A percentile compares a stretch with the other conserved stretches of the same genome.
Conservation (phyloP, 2,113 vertebrate genomes). For the Pterophyllum scalare region DNA sequence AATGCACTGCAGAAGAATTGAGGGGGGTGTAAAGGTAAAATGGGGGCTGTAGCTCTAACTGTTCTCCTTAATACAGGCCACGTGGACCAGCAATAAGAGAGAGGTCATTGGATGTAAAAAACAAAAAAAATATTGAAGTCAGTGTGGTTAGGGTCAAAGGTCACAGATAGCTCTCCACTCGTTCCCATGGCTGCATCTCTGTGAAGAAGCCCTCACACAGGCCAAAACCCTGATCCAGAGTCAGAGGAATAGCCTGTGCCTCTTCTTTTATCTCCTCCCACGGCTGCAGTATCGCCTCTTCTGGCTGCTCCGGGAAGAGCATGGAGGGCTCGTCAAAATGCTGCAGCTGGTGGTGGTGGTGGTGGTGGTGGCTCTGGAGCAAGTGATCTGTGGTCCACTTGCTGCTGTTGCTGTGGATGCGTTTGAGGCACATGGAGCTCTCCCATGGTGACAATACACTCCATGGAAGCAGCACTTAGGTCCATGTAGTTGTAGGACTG, state of each 20-base stretch:
- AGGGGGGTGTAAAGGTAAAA: background rate
- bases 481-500: constrained; percentile 77
- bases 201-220: constrained; percentile 84
- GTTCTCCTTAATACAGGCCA: constrained; percentile 6
- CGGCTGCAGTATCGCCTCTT: constrained; percentile 73
- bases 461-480: constrained; percentile 42
- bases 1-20: constrained; percentile 16
- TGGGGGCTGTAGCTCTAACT: constrained; percentile 9
- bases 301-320: constrained; percentile 75
- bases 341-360: constrained; percentile 64
- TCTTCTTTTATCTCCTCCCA: constrained; percentile 85
- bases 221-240: constrained; percentile 79
- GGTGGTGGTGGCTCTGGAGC: constrained; percentile 66
- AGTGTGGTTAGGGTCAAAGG: constrained; percentile 30
- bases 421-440: constrained; percentile 59
- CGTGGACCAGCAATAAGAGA: constrained; percentile 6
- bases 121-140: constrained; percentile 12
- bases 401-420: constrained; percentile 62
- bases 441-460: constrained; percentile 59
- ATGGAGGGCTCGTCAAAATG: constrained; percentile 77
- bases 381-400: constrained; percentile 74
- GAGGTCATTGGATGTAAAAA: background rate
- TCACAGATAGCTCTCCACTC: constrained; percentile 81
- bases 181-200: constrained; percentile 84
- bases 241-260: constrained; percentile 71